Evolutionary conservation across 1,140 invertebrate species (phyloP).

Genomic region (Drosophila subpulchrella): DNA sequence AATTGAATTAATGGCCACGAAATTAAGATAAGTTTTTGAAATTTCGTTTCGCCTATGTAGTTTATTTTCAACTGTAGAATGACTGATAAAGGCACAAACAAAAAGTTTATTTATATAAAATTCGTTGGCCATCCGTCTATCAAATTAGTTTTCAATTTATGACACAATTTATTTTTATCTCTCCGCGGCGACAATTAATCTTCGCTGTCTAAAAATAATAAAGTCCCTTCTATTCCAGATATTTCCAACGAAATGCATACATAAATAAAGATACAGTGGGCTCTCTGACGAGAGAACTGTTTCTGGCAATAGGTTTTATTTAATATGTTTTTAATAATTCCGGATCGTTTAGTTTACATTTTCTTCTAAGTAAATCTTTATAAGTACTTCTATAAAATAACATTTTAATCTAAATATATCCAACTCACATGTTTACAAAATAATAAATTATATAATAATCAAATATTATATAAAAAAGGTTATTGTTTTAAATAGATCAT

Average conservation of each 20-base stretch:
- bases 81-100: slow-evolving; percentile 12
- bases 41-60: neutral
- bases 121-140: neutral
- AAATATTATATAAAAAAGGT: too few relatives aligned
- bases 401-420: too few relatives aligned
- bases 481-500: too few relatives aligned
- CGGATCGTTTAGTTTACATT: neutral
- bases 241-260: slow-evolving; percentile 3
- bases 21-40: slow-evolving; percentile 10
- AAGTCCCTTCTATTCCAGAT: slow-evolving; percentile 12
- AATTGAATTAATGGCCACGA: slow-evolving; percentile 5
- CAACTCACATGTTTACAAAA: neutral
- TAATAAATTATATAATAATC: too few relatives aligned
- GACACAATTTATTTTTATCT: slow-evolving; percentile 39
- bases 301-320: too few relatives aligned
- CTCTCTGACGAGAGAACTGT: neutral
- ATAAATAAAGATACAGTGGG: slow-evolving; percentile 7
- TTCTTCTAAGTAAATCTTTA: neutral
- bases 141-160: slow-evolving; percentile 41
- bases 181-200: slow-evolving; percentile 21
- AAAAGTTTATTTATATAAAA: slow-evolving; percentile 9
- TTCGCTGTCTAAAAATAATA: slow-evolving; percentile 36
- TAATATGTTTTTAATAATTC: neutral
- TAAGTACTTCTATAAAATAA: too few relatives aligned
- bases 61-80: slow-evolving; percentile 1